A percentile compares a stretch with the other conserved stretches of the same genome.
Conservation (phyloP, 2,888 invertebrate species). For the Ceraclea dissimilis region DNA sequence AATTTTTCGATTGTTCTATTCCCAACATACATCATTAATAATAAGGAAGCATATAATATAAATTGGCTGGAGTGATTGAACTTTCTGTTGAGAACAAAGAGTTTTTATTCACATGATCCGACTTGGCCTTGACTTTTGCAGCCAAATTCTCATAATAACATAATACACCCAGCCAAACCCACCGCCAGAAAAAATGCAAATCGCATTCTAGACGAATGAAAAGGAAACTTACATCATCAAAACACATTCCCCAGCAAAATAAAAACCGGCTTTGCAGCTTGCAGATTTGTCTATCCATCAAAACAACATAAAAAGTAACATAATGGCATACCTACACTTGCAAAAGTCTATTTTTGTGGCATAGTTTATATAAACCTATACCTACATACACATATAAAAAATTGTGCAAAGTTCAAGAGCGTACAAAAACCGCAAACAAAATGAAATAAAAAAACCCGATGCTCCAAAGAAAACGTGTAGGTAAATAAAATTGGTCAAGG, state of each 20-base stretch:
- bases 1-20: constrained; percentile 13
- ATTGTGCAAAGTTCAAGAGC: constrained; percentile 24
- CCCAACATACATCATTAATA: no score
- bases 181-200: constrained; percentile 17
- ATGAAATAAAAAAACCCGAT: constrained; percentile 17
- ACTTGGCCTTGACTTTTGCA: constrained; percentile 25
- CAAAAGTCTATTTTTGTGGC: background rate
- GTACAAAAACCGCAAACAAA: constrained; percentile 17
- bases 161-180: constrained; percentile 14
- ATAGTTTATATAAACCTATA: background rate
- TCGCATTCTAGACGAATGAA: constrained; percentile 22
- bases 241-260: constrained; percentile 12
- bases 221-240: constrained; percentile 21
- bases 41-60: constrained; percentile 18
- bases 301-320: background rate
- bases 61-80: constrained; percentile 23
- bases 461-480: constrained; percentile 14
- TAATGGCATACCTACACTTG: background rate
- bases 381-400: no score
- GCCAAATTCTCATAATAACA: constrained; percentile 16
- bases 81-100: constrained; percentile 22
- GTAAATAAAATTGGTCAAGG: constrained; percentile 18
- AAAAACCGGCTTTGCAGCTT: constrained; percentile 19
- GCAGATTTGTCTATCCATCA: constrained; percentile 15
- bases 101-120: constrained; percentile 15